A percentile compares a stretch with the other conserved stretches of the same genome.
These are phyloP conservation scores for Epiblema foenella DNA, from an alignment of 2,888 invertebrate genomes.

Conservation along the genomic window DNA sequence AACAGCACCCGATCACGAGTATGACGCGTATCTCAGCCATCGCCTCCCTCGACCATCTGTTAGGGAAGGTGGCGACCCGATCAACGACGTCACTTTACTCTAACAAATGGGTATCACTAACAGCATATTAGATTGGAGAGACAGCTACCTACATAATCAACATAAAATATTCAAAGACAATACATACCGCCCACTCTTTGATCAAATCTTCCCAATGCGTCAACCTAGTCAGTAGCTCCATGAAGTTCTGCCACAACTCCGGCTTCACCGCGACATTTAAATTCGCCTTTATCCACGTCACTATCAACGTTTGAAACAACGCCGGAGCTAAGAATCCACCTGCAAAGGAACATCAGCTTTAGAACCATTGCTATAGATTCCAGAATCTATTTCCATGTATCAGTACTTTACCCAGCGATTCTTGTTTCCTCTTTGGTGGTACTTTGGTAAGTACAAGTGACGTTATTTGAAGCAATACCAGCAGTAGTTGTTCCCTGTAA, in stretches of 20 bases:
- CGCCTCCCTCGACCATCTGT: no score
- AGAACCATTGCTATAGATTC: neutral
- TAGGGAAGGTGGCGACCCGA: no score
- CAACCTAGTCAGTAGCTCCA: constrained; percentile 93
- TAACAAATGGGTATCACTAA: no score
- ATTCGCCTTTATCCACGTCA: constrained; percentile 99
- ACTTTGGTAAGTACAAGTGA: constrained; percentile 93
- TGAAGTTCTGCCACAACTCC: constrained; percentile 97
- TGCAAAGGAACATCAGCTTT: constrained; percentile 49
- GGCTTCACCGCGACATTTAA: constrained; percentile 95
- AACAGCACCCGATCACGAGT: no score
- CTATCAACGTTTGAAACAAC: constrained; percentile 96
- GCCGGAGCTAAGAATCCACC: constrained; percentile 94
- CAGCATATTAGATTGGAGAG: no score
- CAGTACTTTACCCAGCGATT: constrained; percentile 85
- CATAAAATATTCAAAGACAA: neutral
- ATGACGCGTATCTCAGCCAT: no score
- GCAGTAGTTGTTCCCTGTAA: constrained; percentile 92
- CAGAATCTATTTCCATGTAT: neutral
- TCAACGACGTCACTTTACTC: no score
- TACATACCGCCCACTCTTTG: constrained; percentile 94
- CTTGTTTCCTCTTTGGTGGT: constrained; percentile 90
- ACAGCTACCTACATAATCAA: no score
- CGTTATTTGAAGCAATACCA: constrained; percentile 96
- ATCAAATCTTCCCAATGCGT: constrained; percentile 98